Percentiles rank a stretch among this genome's conserved stretches.
Evolutionary conservation across 2,797 vertebrate genomes (phyloP).

Genomic region (Lophotriccus pileatus): DNA sequence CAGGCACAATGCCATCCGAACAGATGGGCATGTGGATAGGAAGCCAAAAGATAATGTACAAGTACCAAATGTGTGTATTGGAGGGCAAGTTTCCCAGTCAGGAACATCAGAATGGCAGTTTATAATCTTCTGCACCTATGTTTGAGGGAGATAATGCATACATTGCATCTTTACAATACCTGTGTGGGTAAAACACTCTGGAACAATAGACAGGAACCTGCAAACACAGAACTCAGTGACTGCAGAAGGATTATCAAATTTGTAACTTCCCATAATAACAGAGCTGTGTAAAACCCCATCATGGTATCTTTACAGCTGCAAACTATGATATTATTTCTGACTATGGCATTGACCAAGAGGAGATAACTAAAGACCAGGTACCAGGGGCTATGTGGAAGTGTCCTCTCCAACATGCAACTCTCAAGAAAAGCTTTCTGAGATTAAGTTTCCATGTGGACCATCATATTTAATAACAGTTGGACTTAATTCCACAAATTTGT

Average conservation of each 20-base stretch:
- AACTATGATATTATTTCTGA: neutral
- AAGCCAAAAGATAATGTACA: slow-evolving; percentile 72
- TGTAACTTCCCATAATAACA: neutral
- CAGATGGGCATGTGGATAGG: slow-evolving; percentile 70
- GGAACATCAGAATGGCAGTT: slow-evolving; percentile 38
- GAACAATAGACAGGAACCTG: neutral
- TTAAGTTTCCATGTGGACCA: neutral
- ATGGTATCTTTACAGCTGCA: neutral
- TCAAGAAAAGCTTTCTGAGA: neutral
- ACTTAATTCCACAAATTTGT: neutral
- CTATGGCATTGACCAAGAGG: neutral
- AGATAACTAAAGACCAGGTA: neutral
- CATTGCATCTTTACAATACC: neutral
- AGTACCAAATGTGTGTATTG: slow-evolving; percentile 69
- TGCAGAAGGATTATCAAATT: neutral
- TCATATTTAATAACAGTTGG: neutral
- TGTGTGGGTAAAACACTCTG: neutral
- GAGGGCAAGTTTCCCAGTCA: slow-evolving; percentile 67
- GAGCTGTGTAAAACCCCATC: neutral
- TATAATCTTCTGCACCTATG: slow-evolving; percentile 52
- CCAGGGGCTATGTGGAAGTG: accelerated
- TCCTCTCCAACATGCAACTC: neutral
- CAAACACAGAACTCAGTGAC: neutral
- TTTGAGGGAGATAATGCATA: slow-evolving; percentile 7
- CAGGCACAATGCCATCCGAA: slow-evolving; percentile 66